Evolutionary conservation across 2,888 invertebrate species (phyloP).

Genomic region (Reticulitermes lucifugus): DNA sequence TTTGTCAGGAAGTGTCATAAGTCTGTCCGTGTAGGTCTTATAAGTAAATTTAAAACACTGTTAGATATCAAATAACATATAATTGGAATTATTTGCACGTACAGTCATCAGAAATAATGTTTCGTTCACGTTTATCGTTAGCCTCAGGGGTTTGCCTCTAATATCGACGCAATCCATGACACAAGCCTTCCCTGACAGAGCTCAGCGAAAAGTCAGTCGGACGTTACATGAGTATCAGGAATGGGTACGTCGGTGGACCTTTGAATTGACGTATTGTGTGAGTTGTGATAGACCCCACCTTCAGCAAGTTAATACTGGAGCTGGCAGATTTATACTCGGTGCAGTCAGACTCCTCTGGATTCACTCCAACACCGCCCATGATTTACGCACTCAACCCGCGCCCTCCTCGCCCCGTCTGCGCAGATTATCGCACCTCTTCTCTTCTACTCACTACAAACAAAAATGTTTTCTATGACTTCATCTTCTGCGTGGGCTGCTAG

Average conservation of each 20-base stretch:
- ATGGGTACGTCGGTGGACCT: slow-evolving; percentile 1
- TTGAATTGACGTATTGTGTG: slow-evolving; percentile 38
- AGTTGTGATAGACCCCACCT: slow-evolving; percentile 39
- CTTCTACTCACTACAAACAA: slow-evolving; percentile 1
- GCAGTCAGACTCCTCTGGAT: slow-evolving; percentile 28
- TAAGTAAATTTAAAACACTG: no score
- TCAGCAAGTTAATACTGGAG: slow-evolving; percentile 26
- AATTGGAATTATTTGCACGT: no score
- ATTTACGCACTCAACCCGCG: slow-evolving; percentile 13
- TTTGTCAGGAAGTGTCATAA: no score
- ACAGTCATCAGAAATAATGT: no score
- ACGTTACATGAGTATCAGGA: background rate
- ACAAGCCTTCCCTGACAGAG: background rate
- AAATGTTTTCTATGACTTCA: slow-evolving; percentile 22
- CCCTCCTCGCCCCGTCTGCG: background rate
- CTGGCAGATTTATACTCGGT: slow-evolving; percentile 36
- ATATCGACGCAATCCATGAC: no score
- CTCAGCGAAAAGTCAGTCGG: background rate
- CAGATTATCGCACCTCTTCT: slow-evolving; percentile 20
- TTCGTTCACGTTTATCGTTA: no score
- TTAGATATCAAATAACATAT: no score
- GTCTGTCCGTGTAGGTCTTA: no score
- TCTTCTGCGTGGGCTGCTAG: slow-evolving; percentile 4
- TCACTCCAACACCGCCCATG: slow-evolving; percentile 29
- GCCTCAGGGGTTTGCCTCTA: no score